A percentile compares a stretch with the other conserved stretches of the same genome.
Conservation (phyloP, 2,888 invertebrate species). For the Mythimna albipuncta region DNA sequence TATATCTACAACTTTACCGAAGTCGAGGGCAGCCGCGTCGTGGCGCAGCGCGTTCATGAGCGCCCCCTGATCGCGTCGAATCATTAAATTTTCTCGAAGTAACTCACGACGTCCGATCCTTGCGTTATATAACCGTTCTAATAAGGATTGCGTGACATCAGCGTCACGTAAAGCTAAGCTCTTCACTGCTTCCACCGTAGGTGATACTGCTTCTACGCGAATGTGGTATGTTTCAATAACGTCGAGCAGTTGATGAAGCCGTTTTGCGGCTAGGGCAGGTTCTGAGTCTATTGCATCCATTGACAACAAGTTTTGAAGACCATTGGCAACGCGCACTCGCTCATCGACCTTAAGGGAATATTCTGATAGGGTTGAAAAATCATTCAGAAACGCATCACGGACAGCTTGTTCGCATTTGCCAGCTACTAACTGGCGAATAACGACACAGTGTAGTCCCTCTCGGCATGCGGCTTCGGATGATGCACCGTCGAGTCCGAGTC, state of each 20-base stretch:
- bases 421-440: conserved; percentile 73
- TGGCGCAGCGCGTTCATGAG: conserved; percentile 79
- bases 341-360: conserved; percentile 73
- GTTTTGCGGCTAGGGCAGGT: conserved; percentile 35
- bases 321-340: conserved; percentile 59
- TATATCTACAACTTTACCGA: conserved; percentile 62
- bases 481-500: conserved; percentile 78
- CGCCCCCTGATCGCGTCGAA: conserved; percentile 72
- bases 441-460: conserved; percentile 80
- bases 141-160: conserved; percentile 54
- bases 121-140: conserved; percentile 69
- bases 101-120: conserved; percentile 74
- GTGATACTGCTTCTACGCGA: conserved; percentile 60
- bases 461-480: conserved; percentile 69
- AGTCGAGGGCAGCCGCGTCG: conserved; percentile 66
- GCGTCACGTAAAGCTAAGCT: conserved; percentile 63
- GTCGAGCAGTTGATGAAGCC: conserved; percentile 68
- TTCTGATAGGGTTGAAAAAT: conserved; percentile 73
- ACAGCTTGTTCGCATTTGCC: conserved; percentile 60
- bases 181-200: conserved; percentile 64
- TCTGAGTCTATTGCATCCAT: conserved; percentile 54
- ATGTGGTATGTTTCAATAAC: conserved; percentile 69
- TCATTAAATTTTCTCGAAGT: conserved; percentile 69
- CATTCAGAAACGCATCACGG: conserved; percentile 66
- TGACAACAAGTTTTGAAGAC: conserved; percentile 65